Conservation (phyloP, 2,797 vertebrate genomes). For the Picus viridis region DNA sequence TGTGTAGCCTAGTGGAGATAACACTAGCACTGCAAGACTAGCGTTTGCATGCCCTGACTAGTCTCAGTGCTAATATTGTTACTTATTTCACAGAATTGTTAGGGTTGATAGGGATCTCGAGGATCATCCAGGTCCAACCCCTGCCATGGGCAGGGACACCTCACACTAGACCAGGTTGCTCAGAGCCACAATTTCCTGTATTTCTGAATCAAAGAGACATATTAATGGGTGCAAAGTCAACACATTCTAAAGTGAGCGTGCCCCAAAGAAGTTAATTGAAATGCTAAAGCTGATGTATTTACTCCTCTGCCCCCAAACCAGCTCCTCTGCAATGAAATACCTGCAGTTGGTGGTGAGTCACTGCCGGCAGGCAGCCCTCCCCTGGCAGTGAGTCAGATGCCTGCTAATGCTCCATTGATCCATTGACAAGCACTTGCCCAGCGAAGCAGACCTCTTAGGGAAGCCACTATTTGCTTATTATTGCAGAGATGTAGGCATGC, state of each 20-base stretch:
- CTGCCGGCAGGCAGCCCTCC: neutral
- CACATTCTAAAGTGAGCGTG: neutral
- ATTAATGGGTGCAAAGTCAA: neutral
- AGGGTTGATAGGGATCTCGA: no score
- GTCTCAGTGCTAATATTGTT: neutral
- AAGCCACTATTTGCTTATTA: conserved; percentile 31
- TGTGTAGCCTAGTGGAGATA: neutral
- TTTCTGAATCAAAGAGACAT: neutral
- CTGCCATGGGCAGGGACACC: no score
- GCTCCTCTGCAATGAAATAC: neutral
- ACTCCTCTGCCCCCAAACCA: neutral
- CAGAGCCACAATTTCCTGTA: no score
- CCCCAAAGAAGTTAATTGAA: neutral
- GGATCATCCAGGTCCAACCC: no score
- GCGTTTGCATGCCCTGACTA: neutral
- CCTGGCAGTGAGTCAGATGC: neutral
- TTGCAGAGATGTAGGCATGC: neutral
- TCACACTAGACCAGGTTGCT: no score
- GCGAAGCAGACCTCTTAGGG: neutral
- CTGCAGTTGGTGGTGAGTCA: neutral
- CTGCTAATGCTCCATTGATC: neutral
- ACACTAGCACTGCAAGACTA: neutral
- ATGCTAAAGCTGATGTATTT: neutral
- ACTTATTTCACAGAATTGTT: neutral
- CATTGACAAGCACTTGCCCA: conserved; percentile 4